phyloP scores from a whole-genome alignment of 2,888 invertebrate species.

The Ctena decussata region DNA sequence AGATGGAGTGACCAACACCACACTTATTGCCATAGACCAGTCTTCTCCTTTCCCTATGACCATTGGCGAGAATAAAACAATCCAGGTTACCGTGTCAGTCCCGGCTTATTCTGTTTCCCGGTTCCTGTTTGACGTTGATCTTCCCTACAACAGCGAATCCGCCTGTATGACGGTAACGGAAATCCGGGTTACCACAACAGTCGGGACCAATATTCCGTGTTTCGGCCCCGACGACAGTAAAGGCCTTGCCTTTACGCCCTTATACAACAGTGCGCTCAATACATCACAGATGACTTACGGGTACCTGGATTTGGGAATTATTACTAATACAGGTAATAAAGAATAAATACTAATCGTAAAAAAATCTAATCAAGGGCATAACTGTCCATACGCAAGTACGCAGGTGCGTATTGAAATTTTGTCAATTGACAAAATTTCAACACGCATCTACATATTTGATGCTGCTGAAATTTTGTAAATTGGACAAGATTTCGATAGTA shows the following conservation, averaged over 20 bases:
- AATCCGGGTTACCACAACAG: conserved; percentile 64
- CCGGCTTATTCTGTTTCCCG: conserved; percentile 69
- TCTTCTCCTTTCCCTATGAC: conserved; percentile 54
- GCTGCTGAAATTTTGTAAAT: too few species aligned
- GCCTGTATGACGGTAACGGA: conserved; percentile 75
- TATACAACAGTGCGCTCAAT: conserved; percentile 65
- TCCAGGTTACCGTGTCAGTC: conserved; percentile 65
- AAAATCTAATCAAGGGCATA: too few species aligned
- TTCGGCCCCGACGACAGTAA: conserved; percentile 26
- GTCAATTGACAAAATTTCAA: too few species aligned
- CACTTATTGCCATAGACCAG: conserved; percentile 59
- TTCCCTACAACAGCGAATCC: conserved; percentile 67
- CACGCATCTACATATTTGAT: too few species aligned
- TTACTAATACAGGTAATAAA: conserved; percentile 84
- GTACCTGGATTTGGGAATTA: conserved; percentile 73
- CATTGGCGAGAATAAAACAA: conserved; percentile 58
- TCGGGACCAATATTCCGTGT: conserved; percentile 47
- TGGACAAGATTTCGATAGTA: too few species aligned
- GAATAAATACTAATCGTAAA: too few species aligned
- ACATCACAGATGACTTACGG: conserved; percentile 76
- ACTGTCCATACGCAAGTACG: too few species aligned
- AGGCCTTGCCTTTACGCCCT: conserved; percentile 50
- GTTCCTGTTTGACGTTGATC: conserved; percentile 73
- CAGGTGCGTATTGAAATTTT: too few species aligned
- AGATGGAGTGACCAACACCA: conserved; percentile 51